Evolutionary conservation across 2,797 vertebrate species (phyloP).

Genomic region (Graptemys geographica): DNA sequence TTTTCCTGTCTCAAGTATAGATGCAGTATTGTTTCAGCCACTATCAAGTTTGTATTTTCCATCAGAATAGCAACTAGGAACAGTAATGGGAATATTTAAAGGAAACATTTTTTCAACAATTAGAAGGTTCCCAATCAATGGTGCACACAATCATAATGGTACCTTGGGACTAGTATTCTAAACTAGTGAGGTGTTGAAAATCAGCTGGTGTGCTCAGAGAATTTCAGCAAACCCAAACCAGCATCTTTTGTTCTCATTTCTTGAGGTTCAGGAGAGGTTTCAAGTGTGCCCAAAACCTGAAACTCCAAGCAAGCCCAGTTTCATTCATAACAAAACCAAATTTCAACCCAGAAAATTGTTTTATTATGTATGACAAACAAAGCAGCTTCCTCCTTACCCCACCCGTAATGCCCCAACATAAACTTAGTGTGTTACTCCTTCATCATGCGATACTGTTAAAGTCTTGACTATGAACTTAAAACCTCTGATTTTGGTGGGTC

Average conservation of each 20-base stretch:
- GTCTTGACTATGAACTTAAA: not conserved
- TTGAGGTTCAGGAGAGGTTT: not conserved
- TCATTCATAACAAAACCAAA: not conserved
- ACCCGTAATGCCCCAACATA: not conserved
- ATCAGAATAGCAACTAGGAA: constrained; percentile 8
- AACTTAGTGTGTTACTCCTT: not conserved
- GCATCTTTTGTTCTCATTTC: not conserved
- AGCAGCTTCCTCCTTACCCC: not conserved
- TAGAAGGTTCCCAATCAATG: not conserved
- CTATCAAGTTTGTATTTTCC: constrained; percentile 48
- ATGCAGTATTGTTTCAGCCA: not conserved
- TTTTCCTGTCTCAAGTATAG: constrained; percentile 58
- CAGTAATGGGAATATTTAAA: constrained; percentile 15
- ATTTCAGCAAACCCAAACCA: not conserved
- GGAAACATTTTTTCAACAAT: constrained; percentile 8
- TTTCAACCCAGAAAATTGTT: not conserved
- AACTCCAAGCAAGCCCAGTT: not conserved
- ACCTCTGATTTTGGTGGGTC: not conserved
- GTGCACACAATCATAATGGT: not conserved
- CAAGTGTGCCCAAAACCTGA: not conserved
- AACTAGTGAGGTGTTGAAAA: not conserved
- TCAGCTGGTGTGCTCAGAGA: not conserved
- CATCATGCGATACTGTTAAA: accelerated
- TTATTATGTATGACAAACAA: not conserved
- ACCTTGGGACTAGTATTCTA: not conserved